These are phyloP conservation scores for Limonius californicus DNA, from an alignment of 1,140 invertebrate species.

Conservation along the genomic window DNA sequence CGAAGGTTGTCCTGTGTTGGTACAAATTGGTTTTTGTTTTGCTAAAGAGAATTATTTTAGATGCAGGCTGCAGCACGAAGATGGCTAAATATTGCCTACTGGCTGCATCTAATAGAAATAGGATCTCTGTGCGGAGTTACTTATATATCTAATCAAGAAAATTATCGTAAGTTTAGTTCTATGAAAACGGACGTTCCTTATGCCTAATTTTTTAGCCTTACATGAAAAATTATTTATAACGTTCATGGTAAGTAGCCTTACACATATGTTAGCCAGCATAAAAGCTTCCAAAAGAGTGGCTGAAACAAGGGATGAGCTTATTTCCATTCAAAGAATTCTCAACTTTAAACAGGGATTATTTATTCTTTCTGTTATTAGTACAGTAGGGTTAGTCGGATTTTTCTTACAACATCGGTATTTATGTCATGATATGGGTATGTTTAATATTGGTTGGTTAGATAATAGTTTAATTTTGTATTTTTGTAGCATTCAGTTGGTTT, in stretches of 20 bases:
- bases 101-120: conserved; percentile 81
- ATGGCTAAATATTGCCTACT: conserved; percentile 74
- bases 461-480: conserved; percentile 1
- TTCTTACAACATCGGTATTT: conserved; percentile 83
- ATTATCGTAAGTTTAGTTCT: conserved; percentile 89
- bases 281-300: conserved; percentile 47
- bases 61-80: conserved; percentile 50
- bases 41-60: conserved; percentile 40
- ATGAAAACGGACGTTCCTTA: conserved; percentile 13
- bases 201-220: conserved; percentile 63
- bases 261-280: conserved; percentile 75
- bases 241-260: conserved; percentile 84
- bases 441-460: not conserved
- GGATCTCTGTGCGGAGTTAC: conserved; percentile 81
- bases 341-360: conserved; percentile 72
- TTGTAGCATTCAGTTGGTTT: conserved; percentile 87
- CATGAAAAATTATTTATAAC: conserved; percentile 91
- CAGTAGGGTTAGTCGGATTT: conserved; percentile 76
- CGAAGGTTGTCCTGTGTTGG: not conserved
- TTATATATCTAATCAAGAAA: conserved; percentile 90
- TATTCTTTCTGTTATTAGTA: conserved; percentile 69
- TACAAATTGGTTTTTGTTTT: not conserved
- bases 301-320: conserved; percentile 40
- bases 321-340: conserved; percentile 45
- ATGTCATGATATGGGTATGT: conserved; percentile 82